Conservation (phyloP, 2,888 invertebrate species). For the Junonia oenone region DNA sequence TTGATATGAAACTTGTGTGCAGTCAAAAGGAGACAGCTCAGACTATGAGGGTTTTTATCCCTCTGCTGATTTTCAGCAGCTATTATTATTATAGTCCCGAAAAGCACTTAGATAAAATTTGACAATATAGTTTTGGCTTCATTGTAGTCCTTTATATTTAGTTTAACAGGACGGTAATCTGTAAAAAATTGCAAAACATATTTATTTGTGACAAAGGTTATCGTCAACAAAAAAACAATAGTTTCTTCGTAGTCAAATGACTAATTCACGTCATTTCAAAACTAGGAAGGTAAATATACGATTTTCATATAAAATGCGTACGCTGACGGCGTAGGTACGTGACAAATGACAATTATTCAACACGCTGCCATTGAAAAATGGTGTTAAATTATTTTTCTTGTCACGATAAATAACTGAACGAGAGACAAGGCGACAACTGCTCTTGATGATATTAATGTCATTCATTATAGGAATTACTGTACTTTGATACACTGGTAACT, state of each 20-base stretch:
- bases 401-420: constrained; percentile 17
- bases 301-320: constrained; percentile 7
- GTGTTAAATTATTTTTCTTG: constrained; percentile 20
- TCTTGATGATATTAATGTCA: constrained; percentile 11
- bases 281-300: not conserved
- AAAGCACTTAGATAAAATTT: no score
- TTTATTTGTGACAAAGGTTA: no score
- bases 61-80: no score
- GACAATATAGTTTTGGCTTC: no score
- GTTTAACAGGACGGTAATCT: not conserved
- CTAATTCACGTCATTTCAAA: not conserved
- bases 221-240: not conserved
- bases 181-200: no score
- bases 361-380: constrained; percentile 15
- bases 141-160: no score
- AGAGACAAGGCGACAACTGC: constrained; percentile 16
- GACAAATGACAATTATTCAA: constrained; percentile 21
- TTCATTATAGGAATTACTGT: not conserved
- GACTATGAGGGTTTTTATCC: no score
- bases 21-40: no score
- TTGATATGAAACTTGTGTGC: no score
- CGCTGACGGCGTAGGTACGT: not conserved
- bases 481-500: not conserved
- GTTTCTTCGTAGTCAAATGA: not conserved
- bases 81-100: no score